Evolutionary conservation across 2,888 invertebrate genomes (phyloP).

Genomic region (Brenthis hecate): DNA sequence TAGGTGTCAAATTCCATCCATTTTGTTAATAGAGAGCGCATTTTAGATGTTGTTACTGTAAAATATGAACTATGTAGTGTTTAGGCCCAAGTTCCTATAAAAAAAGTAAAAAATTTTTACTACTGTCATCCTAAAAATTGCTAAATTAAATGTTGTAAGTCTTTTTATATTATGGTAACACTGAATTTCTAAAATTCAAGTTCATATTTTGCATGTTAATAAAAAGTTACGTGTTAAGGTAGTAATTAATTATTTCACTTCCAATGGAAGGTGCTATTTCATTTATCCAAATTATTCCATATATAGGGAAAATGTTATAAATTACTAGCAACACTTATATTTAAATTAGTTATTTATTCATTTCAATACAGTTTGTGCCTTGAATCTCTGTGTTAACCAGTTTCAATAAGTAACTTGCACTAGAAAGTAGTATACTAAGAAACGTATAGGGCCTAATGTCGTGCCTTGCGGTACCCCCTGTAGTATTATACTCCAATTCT

Average conservation of each 20-base stretch:
- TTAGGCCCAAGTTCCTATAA: conserved; percentile 32
- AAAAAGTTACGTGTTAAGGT: conserved; percentile 29
- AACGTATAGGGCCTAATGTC: conserved; percentile 48
- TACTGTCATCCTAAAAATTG: no score
- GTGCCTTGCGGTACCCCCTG: conserved; percentile 54
- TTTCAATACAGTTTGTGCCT: conserved; percentile 44
- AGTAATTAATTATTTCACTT: conserved; percentile 46
- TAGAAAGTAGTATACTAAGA: conserved; percentile 21
- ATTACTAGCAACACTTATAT: conserved; percentile 13
- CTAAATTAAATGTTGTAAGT: no score
- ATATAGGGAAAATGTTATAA: conserved; percentile 6
- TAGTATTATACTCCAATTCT: conserved; percentile 6
- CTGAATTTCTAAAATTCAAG: conserved; percentile 14
- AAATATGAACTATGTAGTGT: conserved; percentile 35
- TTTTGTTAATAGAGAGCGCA: conserved; percentile 40
- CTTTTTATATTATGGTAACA: not conserved
- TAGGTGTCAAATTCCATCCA: conserved; percentile 62
- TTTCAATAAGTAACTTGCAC: conserved; percentile 12
- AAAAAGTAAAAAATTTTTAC: not conserved
- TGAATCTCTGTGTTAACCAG: conserved; percentile 43
- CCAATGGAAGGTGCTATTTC: conserved; percentile 63
- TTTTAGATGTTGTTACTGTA: conserved; percentile 32
- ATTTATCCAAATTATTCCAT: conserved; percentile 14
- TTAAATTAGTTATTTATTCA: not conserved
- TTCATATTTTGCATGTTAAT: conserved; percentile 33